These are phyloP conservation scores for Dinocampus coccinellae DNA, from an alignment of 2,888 invertebrate species.

Conservation along the genomic window DNA sequence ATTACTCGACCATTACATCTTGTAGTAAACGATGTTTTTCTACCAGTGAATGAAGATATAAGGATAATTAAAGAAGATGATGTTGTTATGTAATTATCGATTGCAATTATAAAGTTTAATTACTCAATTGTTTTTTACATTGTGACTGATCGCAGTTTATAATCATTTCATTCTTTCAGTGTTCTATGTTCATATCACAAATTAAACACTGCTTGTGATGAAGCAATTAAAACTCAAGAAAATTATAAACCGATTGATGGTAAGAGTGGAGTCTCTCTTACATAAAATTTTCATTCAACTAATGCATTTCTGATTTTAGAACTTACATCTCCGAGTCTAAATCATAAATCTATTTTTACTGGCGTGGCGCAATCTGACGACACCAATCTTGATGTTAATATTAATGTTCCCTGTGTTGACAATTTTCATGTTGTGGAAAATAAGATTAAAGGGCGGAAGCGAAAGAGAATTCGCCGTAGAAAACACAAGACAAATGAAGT, in stretches of 20 bases:
- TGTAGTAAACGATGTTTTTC: constrained; percentile 56
- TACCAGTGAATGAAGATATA: constrained; percentile 65
- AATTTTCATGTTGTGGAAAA: neutral
- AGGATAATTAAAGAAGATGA: constrained; percentile 53
- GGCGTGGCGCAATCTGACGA: constrained; percentile 27
- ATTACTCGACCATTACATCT: constrained; percentile 53
- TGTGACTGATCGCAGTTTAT: neutral
- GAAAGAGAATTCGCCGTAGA: constrained; percentile 42
- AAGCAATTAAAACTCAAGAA: neutral
- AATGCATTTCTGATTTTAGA: constrained; percentile 1
- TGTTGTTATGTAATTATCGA: constrained; percentile 48
- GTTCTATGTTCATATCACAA: neutral
- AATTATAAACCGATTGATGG: neutral
- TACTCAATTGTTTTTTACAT: neutral
- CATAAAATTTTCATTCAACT: neutral
- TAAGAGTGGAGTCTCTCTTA: neutral
- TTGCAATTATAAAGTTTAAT: neutral
- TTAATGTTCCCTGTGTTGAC: too few relatives aligned
- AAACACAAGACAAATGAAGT: constrained; percentile 37
- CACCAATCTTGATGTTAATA: neutral
- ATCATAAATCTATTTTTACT: too few relatives aligned
- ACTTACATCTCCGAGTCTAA: constrained; percentile 9
- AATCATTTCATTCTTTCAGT: neutral
- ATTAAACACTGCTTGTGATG: neutral
- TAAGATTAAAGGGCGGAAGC: constrained; percentile 23